A percentile compares a stretch with the other conserved stretches of the same genome.
Evolutionary conservation across 1,140 invertebrate genomes (phyloP).

Genomic region (Andricus grossulariae): DNA sequence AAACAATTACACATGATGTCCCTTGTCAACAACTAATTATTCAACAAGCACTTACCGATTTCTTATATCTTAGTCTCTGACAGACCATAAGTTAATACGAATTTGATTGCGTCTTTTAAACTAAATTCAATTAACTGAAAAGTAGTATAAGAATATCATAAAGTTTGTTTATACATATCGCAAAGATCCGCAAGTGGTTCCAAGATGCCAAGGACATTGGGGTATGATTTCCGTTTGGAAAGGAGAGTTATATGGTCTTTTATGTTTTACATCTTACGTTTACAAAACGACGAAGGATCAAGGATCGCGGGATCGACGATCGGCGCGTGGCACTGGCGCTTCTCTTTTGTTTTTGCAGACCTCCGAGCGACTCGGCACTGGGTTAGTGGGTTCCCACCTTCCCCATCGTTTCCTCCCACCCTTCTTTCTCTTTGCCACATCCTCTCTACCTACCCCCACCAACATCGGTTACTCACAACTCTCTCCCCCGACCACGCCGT

Average conservation of each 20-base stretch:
- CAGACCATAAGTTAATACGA: too few species aligned
- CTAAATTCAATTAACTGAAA: neutral
- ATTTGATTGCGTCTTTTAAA: too few species aligned
- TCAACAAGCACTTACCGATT: too few species aligned
- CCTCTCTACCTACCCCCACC: slow-evolving; percentile 56
- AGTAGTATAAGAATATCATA: neutral
- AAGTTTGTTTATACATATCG: neutral
- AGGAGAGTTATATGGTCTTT: slow-evolving; percentile 17
- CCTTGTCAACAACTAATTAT: too few species aligned
- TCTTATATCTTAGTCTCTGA: too few species aligned
- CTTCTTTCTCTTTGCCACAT: slow-evolving; percentile 56
- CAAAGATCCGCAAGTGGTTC: neutral
- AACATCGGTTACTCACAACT: slow-evolving; percentile 49
- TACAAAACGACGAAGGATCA: slow-evolving; percentile 47
- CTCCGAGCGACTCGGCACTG: slow-evolving; percentile 69
- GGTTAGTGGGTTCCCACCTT: slow-evolving; percentile 71
- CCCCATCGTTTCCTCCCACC: slow-evolving; percentile 56
- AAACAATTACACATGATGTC: too few species aligned
- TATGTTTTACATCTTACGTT: slow-evolving; percentile 35
- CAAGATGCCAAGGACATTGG: neutral
- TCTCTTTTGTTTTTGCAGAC: slow-evolving; percentile 74
- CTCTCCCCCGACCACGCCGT: slow-evolving; percentile 51
- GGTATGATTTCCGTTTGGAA: slow-evolving; percentile 30
- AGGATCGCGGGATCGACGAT: slow-evolving; percentile 56
- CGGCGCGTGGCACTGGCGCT: slow-evolving; percentile 67